These are phyloP conservation scores for Varecia variegata DNA, from an alignment of 2,797 vertebrate species.

Conservation along the genomic window DNA sequence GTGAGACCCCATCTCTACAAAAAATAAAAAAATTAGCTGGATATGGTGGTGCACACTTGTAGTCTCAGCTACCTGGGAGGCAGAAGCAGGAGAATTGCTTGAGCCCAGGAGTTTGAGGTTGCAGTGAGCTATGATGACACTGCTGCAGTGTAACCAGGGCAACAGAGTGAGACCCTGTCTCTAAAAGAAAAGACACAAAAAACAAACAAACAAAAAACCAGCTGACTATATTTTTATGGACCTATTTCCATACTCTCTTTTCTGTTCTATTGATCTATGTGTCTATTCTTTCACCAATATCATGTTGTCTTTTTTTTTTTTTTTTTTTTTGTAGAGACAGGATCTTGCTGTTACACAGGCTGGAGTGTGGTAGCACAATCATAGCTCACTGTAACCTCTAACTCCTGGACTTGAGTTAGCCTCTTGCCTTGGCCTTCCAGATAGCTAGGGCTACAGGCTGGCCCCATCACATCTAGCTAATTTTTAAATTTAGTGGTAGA, in stretches of 20 bases:
- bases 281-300: neutral
- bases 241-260: neutral
- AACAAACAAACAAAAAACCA: neutral
- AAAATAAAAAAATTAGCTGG: neutral
- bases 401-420: too few species aligned
- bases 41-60: neutral
- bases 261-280: neutral
- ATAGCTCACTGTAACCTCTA: too few species aligned
- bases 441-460: neutral
- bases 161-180: neutral
- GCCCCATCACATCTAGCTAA: neutral
- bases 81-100: neutral
- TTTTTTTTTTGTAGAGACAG: neutral
- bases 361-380: too few species aligned
- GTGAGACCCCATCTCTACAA: too few species aligned
- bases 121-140: neutral
- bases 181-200: too few species aligned
- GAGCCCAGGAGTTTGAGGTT: neutral
- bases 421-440: neutral
- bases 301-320: neutral
- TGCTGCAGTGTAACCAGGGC: neutral
- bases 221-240: neutral
- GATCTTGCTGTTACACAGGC: neutral
- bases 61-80: neutral
- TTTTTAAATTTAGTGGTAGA: neutral